These are phyloP conservation scores for Eudemis profundana DNA, from an alignment of 2,888 invertebrate genomes.

Conservation along the genomic window DNA sequence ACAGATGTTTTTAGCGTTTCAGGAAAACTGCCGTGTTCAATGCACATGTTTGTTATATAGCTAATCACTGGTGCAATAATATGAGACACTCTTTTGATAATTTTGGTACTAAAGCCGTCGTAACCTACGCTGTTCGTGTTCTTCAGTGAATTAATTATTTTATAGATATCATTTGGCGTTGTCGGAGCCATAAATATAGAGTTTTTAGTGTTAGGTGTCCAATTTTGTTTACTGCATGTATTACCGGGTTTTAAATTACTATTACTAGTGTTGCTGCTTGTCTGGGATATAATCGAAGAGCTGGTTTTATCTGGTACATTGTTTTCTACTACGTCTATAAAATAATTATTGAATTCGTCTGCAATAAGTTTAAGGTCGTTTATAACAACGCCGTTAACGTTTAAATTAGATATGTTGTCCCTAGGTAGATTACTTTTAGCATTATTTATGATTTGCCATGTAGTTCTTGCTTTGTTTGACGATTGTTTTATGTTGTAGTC, in stretches of 20 bases:
- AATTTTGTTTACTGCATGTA: no score
- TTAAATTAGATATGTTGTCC: background rate
- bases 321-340: background rate
- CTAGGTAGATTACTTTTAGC: background rate
- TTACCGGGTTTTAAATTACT: background rate
- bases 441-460: conserved; percentile 34
- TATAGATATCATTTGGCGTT: background rate
- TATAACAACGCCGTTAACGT: background rate
- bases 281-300: background rate
- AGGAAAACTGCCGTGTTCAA: conserved; percentile 36
- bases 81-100: conserved; percentile 2
- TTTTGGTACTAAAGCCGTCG: background rate
- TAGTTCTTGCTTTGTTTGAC: conserved; percentile 21
- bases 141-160: background rate
- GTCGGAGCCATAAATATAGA: background rate
- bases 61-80: no score
- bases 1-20: conserved; percentile 29
- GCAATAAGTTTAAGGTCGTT: background rate
- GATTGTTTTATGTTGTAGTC: conserved; percentile 23
- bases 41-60: conserved; percentile 38
- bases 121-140: conserved; percentile 5
- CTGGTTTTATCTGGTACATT: background rate
- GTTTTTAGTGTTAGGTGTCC: background rate
- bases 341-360: conserved; percentile 2
- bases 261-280: background rate